Evolutionary conservation across 2,888 invertebrate genomes (phyloP).

Genomic region (Hybos culiciformis): DNA sequence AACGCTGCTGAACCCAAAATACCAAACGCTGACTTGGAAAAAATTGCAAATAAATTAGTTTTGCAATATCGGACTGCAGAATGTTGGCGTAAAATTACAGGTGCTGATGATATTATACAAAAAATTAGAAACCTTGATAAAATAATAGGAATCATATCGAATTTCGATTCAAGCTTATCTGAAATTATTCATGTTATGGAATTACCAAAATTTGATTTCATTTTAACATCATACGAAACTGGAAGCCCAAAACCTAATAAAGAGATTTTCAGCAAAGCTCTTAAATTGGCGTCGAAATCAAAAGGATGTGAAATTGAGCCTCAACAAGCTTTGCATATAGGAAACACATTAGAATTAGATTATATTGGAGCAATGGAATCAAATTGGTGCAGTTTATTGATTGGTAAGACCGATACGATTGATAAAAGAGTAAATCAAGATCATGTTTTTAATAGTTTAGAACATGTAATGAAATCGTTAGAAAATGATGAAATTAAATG

Average conservation of each 20-base stretch:
- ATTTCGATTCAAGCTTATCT: slow-evolving; percentile 71
- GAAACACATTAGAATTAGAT: slow-evolving; percentile 62
- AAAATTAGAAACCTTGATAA: slow-evolving; percentile 34
- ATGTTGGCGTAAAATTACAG: slow-evolving; percentile 57
- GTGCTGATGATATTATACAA: slow-evolving; percentile 43
- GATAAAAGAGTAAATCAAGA: background rate
- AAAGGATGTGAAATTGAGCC: background rate
- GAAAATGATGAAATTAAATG: background rate
- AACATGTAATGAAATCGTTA: background rate
- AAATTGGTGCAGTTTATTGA: background rate
- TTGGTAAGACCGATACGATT: background rate
- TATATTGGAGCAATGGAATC: slow-evolving; percentile 60
- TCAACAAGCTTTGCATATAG: slow-evolving; percentile 64
- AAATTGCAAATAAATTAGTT: slow-evolving; percentile 46
- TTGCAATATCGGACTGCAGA: slow-evolving; percentile 49
- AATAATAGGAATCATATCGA: slow-evolving; percentile 67
- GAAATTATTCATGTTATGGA: slow-evolving; percentile 40
- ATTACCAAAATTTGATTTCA: slow-evolving; percentile 50
- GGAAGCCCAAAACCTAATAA: slow-evolving; percentile 37
- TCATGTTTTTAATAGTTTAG: background rate
- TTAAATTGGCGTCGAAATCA: slow-evolving; percentile 23
- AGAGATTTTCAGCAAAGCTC: slow-evolving; percentile 35
- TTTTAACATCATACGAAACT: slow-evolving; percentile 63
- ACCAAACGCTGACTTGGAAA: slow-evolving; percentile 16
- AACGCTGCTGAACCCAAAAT: slow-evolving; percentile 18